Conservation (phyloP, 2,113 vertebrate species). For the Colaptes auratus region DNA sequence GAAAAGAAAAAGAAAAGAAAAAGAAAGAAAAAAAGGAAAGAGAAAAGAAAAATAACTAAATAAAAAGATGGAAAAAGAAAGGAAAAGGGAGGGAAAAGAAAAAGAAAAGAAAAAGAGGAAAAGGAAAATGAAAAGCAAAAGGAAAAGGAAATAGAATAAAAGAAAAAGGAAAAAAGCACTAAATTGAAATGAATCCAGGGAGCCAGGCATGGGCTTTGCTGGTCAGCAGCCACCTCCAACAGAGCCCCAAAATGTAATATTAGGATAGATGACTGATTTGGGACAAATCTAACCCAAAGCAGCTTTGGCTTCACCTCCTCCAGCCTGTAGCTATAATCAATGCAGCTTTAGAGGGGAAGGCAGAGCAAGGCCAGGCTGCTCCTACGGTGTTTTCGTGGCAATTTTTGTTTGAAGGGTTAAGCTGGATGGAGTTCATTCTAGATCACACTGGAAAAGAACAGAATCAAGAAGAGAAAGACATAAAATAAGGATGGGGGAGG, state of each 20-base stretch:
- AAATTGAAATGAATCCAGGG: background rate
- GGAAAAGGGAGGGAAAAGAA: too few species aligned
- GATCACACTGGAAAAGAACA: background rate
- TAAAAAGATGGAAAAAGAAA: too few species aligned
- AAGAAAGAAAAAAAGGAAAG: too few species aligned
- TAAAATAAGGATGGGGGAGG: background rate
- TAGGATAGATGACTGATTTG: background rate
- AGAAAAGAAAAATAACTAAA: too few species aligned
- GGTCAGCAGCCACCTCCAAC: background rate
- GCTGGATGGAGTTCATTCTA: background rate
- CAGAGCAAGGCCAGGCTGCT: background rate
- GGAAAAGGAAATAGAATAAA: background rate
- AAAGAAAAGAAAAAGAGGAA: too few species aligned
- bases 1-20: too few species aligned
- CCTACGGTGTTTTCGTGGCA: fast-evolving
- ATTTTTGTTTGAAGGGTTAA: background rate
- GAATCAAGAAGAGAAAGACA: background rate
- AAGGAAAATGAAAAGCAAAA: too few species aligned
- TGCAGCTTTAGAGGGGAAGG: background rate
- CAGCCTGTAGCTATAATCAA: background rate
- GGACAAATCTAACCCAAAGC: background rate
- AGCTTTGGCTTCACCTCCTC: background rate
- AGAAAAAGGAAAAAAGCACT: background rate
- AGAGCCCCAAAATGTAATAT: background rate
- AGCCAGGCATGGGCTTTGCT: background rate